Evolutionary conservation across 2,113 vertebrate species (phyloP).

Genomic region (Limnothrissa miodon): DNA sequence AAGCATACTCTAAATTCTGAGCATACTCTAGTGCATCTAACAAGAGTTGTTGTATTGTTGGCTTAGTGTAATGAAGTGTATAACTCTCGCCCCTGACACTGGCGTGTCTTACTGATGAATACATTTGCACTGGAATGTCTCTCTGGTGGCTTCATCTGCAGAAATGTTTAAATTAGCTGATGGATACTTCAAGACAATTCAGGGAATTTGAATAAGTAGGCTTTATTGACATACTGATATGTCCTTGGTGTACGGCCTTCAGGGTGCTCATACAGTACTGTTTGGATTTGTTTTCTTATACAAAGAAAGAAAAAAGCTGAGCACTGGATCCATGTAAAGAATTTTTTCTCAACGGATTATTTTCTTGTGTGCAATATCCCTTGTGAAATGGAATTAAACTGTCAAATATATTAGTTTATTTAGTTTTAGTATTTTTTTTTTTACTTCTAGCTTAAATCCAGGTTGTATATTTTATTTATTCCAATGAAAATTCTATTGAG

Average conservation of each 20-base stretch:
- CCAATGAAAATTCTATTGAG: neutral
- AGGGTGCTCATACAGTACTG: neutral
- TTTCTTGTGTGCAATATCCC: neutral
- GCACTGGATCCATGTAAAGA: neutral
- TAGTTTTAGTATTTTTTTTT: neutral
- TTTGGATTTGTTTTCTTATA: neutral
- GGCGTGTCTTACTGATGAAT: neutral
- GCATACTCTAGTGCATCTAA: neutral
- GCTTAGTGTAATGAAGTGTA: neutral
- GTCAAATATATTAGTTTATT: neutral
- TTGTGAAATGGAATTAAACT: neutral
- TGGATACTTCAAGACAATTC: neutral
- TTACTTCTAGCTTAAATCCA: neutral
- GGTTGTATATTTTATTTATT: no score
- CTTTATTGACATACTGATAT: slow-evolving; percentile 8
- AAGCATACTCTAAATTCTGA: no score
- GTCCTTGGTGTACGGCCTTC: neutral
- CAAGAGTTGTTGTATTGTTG: slow-evolving; percentile 15
- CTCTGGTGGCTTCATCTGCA: slow-evolving; percentile 8
- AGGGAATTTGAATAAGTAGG: slow-evolving; percentile 18
- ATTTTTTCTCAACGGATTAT: neutral
- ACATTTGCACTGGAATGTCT: neutral
- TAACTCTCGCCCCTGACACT: neutral
- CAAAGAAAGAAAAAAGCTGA: neutral
- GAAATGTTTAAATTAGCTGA: neutral